These are phyloP conservation scores for Meteorus cinctellus DNA, from an alignment of 2,888 invertebrate genomes.

Conservation along the genomic window DNA sequence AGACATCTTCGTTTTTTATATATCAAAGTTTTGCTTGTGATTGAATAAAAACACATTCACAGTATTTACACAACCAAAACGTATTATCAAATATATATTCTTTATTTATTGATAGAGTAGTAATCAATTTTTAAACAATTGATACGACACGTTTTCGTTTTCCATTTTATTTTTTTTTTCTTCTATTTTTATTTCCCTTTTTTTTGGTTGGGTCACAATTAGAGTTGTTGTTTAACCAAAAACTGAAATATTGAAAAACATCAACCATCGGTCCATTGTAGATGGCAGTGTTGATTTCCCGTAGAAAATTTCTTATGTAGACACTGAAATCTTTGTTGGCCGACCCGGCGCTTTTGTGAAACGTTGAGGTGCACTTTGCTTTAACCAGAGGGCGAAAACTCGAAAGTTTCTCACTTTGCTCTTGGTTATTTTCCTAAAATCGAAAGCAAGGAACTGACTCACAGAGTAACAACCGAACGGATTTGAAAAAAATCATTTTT, in stretches of 20 bases:
- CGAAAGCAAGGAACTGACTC: too few relatives aligned
- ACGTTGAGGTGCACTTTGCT: too few relatives aligned
- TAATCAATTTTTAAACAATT: constrained; percentile 16
- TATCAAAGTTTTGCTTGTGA: constrained; percentile 55
- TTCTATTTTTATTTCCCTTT: background rate
- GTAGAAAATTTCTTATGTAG: background rate
- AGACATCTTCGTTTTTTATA: constrained; percentile 70
- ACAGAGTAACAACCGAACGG: too few relatives aligned
- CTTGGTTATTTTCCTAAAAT: too few relatives aligned
- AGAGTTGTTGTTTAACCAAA: constrained; percentile 40
- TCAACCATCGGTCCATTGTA: constrained; percentile 65
- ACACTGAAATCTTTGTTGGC: background rate
- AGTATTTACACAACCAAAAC: constrained; percentile 59
- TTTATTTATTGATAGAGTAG: constrained; percentile 33
- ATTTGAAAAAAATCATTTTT: too few relatives aligned
- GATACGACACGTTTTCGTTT: constrained; percentile 22
- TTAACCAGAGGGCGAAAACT: too few relatives aligned
- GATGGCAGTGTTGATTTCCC: constrained; percentile 55
- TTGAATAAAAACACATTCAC: constrained; percentile 56
- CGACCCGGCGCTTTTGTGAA: too few relatives aligned
- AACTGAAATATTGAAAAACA: constrained; percentile 58
- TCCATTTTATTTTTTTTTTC: constrained; percentile 15
- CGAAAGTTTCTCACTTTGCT: too few relatives aligned
- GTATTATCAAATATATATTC: constrained; percentile 65
- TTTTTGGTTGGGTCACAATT: constrained; percentile 14